Evolutionary conservation across 2,888 invertebrate genomes (phyloP), one percentile per base, ranked within the genome.

Genomic region (Acrobasis consociella): DNA sequence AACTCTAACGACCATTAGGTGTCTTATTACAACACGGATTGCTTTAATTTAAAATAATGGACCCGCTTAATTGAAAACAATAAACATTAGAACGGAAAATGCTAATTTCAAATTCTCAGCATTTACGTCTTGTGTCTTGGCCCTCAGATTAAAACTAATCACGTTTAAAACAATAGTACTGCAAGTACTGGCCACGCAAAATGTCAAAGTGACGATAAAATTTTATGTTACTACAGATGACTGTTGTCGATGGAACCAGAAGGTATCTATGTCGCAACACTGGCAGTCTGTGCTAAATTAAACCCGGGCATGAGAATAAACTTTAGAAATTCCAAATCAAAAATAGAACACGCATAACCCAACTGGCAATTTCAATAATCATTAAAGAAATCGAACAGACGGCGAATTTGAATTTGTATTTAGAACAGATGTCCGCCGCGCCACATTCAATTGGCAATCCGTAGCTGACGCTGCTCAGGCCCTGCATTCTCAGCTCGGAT

Each of bases 311-410:
- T 66, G 66, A 71, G 66, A 72, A 71, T 67, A 68, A 66, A 68
- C 73, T 74, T 70, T 70, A 76, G 78, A 78, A 80, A 83, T 82
- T 76, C 81, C 77, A 69, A 67, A 74, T 77, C 86, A 78, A 82
- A 88, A 87, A 87, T 89, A 89, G 89, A 85, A 76, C 81, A 74
- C 73, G 76, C 76, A 74, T 73, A 66, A 62, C 62, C 73, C 77
- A 77, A 83, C 83, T 82, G 87, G 84, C 85, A 82, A 86, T 87
- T 87, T 87, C 89, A 88, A 89, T 89, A 87, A 89, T 87, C 88
- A 88, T 89, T 89, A 87, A 82, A 84, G 85, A 81, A 80, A 76
- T 74, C 75, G 82, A 76, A 78, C 79, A 77, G 78, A 74, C 74
- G 77, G 78, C 76, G 78, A 75, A 77, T 80, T 78, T 73, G 75